phyloP scores from a whole-genome alignment of 2,797 vertebrate genomes.

The Balearica regulorum region DNA sequence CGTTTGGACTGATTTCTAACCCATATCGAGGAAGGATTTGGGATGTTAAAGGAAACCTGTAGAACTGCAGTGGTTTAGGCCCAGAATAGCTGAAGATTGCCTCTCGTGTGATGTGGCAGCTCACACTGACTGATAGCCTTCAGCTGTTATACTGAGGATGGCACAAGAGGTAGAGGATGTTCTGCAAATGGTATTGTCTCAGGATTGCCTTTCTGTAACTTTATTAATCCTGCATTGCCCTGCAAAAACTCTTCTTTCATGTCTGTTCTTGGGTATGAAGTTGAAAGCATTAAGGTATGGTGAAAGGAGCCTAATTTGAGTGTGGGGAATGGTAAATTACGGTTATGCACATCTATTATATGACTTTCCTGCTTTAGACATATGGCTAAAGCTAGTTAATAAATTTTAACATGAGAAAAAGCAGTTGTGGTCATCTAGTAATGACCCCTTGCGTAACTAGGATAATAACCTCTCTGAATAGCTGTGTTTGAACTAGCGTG shows the following conservation, averaged over 20 bases:
- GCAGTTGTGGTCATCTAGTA: slow-evolving; percentile 57
- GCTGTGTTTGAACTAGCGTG: slow-evolving; percentile 58
- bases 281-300: slow-evolving; percentile 1
- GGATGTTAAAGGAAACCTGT: background rate
- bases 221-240: slow-evolving; percentile 9
- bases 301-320: slow-evolving; percentile 29
- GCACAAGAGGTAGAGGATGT: background rate
- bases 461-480: slow-evolving; percentile 43
- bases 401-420: slow-evolving; percentile 59
- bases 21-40: background rate
- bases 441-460: slow-evolving; percentile 52
- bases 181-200: background rate
- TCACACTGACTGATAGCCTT: background rate
- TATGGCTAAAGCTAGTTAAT: slow-evolving; percentile 27
- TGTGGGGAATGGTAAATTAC: background rate
- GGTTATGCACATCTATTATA: background rate
- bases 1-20: background rate
- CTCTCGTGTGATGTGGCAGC: background rate
- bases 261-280: background rate
- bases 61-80: background rate
- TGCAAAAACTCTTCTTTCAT: slow-evolving; percentile 24
- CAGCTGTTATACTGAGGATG: background rate
- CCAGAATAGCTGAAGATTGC: background rate
- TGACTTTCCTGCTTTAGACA: slow-evolving; percentile 29
- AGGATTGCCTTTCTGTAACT: background rate